phyloP scores from a whole-genome alignment of 92 coral and sea anemone genomes.

The Umimayanthus kanabou region DNA sequence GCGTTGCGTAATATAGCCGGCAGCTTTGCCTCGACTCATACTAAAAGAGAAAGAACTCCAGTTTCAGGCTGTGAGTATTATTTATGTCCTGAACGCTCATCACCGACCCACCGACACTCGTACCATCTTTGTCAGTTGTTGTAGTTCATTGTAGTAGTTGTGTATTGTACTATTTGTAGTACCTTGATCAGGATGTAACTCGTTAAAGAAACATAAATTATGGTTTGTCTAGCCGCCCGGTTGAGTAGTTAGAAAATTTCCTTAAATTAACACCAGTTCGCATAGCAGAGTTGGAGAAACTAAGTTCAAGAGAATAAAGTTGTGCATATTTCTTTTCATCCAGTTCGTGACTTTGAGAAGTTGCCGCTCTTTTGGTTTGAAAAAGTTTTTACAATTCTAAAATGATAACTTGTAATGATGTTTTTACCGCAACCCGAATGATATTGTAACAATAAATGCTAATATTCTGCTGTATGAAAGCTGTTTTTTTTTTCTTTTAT shows the following conservation, averaged over 20 bases:
- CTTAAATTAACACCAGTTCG: slow-evolving; percentile 13
- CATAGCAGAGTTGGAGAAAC: neutral
- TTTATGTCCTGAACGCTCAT: neutral
- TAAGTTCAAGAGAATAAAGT: neutral
- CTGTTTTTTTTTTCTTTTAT: neutral
- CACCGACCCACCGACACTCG: neutral
- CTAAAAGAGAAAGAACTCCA: neutral
- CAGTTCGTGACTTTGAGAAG: neutral
- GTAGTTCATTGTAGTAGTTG: slow-evolving; percentile 1
- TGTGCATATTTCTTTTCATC: slow-evolving; percentile 31
- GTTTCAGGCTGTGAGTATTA: slow-evolving; percentile 20
- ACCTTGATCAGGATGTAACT: neutral
- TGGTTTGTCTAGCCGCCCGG: neutral
- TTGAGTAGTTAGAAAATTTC: neutral
- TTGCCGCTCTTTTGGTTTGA: slow-evolving; percentile 13
- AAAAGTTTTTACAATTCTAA: neutral
- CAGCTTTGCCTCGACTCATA: neutral
- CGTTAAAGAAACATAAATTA: neutral
- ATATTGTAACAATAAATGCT: slow-evolving; percentile 32
- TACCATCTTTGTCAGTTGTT: neutral
- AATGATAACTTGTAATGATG: neutral
- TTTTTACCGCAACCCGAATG: slow-evolving; percentile 18
- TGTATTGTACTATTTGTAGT: no score
- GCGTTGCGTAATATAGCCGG: neutral
- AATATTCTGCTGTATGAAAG: slow-evolving; percentile 20